These are phyloP conservation scores for Chaetogeoica ovagalla DNA, from an alignment of 2,888 invertebrate genomes.

Conservation along the genomic window DNA sequence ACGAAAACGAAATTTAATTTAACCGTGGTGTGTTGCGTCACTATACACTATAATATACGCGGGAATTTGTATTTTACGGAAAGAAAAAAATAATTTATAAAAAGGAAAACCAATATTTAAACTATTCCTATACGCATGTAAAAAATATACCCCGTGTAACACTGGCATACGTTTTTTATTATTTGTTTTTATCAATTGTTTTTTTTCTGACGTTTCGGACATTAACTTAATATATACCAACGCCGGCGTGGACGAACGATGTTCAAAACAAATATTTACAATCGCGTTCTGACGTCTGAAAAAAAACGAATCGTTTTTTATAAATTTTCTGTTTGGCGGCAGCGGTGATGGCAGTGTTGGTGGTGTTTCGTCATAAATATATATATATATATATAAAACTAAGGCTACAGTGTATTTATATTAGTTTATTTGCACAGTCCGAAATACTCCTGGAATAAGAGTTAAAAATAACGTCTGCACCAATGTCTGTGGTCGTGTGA, in stretches of 20 bases:
- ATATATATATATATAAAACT: background rate
- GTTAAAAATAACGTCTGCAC: background rate
- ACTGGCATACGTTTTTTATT: background rate
- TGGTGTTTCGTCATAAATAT: too few species aligned
- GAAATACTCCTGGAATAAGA: background rate
- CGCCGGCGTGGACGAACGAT: background rate
- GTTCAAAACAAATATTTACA: slow-evolving; percentile 24
- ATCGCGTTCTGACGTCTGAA: slow-evolving; percentile 6
- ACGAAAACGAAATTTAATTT: too few species aligned
- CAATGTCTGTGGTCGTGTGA: background rate
- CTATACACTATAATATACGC: too few species aligned
- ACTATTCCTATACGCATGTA: too few species aligned
- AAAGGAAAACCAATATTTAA: too few species aligned
- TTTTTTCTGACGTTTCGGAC: slow-evolving; percentile 14
- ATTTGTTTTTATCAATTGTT: background rate
- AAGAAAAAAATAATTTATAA: too few species aligned
- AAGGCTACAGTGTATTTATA: too few species aligned
- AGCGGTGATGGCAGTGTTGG: too few species aligned
- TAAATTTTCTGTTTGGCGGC: background rate
- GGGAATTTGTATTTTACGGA: too few species aligned
- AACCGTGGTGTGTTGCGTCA: too few species aligned
- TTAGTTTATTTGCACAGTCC: slow-evolving; percentile 11
- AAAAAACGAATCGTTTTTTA: background rate
- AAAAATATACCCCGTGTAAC: background rate
- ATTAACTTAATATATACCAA: background rate